A percentile compares a stretch with the other conserved stretches of the same genome.
These are phyloP conservation scores for Orthonyx spaldingii DNA, from an alignment of 2,113 vertebrate species.

Conservation along the genomic window DNA sequence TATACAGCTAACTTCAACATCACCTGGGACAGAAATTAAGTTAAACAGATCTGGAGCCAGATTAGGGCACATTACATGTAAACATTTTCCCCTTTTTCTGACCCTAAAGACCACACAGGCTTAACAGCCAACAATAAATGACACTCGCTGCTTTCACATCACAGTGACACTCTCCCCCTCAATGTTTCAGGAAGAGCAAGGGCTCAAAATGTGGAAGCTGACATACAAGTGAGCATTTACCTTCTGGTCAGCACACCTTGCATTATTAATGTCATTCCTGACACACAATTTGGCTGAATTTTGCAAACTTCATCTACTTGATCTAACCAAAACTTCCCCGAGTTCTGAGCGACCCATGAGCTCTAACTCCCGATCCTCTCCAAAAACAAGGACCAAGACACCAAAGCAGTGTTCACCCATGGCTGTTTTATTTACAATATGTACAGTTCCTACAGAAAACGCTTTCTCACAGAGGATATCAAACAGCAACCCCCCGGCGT, in stretches of 20 bases:
- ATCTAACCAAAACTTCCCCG: neutral
- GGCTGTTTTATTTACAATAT: slow-evolving; percentile 57
- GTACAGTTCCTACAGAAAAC: slow-evolving; percentile 43
- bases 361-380: neutral
- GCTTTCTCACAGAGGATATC: slow-evolving; percentile 16
- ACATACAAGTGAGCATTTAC: neutral
- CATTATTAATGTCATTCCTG: neutral
- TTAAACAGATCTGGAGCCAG: neutral
- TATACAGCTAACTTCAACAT: neutral
- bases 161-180: fast-evolving
- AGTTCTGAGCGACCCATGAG: fast-evolving
- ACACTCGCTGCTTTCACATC: neutral
- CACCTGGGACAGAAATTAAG: neutral
- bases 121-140: neutral
- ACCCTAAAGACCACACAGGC: neutral
- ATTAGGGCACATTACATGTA: fast-evolving
- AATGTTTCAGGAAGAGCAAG: neutral
- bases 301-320: neutral
- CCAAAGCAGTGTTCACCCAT: neutral
- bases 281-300: neutral
- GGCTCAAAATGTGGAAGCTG: neutral
- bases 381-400: neutral
- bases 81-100: neutral
- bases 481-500: neutral
- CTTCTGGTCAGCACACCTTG: neutral